A percentile compares a stretch with the other conserved stretches of the same genome.
Conservation (phyloP, 2,888 invertebrate species). For the Cephus rjabovi region DNA sequence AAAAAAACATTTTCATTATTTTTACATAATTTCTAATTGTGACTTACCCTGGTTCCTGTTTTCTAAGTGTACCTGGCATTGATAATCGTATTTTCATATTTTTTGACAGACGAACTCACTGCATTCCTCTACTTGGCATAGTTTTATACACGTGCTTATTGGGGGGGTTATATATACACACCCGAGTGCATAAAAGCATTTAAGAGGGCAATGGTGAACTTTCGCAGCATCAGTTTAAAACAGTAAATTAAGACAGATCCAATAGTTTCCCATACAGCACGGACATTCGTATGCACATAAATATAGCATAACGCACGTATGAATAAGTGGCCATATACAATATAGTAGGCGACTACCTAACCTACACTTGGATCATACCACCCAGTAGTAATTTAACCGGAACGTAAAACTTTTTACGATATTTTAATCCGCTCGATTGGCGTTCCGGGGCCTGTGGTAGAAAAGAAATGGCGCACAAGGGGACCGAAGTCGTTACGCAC, state of each 20-base stretch:
- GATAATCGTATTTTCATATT: no score
- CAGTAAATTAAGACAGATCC: background rate
- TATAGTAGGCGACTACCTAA: background rate
- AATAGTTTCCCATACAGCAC: background rate
- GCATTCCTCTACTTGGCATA: no score
- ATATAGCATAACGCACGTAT: background rate
- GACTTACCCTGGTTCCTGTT: no score
- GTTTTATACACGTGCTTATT: no score
- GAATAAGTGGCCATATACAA: no score
- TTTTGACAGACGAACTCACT: no score
- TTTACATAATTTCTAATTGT: no score
- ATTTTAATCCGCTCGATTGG: slow-evolving; percentile 42
- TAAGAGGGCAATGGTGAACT: background rate
- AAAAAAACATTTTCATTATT: no score
- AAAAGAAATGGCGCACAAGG: background rate
- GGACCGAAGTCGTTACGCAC: slow-evolving; percentile 21
- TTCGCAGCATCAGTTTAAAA: background rate
- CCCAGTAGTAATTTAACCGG: slow-evolving; percentile 37
- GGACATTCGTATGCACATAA: background rate
- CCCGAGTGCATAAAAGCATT: background rate
- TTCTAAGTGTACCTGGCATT: no score
- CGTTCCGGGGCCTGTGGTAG: slow-evolving; percentile 11
- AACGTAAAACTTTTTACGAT: slow-evolving; percentile 46
- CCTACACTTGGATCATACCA: slow-evolving; percentile 16
- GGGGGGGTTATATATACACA: no score